Evolutionary conservation across 35 echinoderm and acorn worm genomes (phyloP).

Genomic region (Diadema setosum): DNA sequence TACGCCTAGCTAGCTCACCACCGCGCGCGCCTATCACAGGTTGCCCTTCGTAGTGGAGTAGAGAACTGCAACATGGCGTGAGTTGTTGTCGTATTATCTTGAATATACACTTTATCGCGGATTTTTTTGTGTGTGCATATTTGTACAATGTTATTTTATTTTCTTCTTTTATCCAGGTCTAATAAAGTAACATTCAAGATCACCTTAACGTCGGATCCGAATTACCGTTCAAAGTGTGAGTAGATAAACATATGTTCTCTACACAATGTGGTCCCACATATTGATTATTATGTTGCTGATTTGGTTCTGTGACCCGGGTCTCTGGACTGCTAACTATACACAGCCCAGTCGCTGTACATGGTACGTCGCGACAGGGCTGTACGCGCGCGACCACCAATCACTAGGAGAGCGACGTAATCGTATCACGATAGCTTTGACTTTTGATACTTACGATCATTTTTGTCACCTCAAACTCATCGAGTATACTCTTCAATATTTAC

Average conservation of each 20-base stretch:
- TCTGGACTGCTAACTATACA: neutral
- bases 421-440: neutral
- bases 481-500: no score
- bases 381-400: neutral
- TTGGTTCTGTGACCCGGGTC: neutral
- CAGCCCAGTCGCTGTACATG: neutral
- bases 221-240: conserved; percentile 98
- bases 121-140: neutral
- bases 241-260: conserved; percentile 3
- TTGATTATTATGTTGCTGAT: neutral
- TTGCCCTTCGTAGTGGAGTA: neutral
- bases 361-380: no score
- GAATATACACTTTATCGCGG: neutral
- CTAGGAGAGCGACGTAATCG: neutral
- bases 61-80: neutral
- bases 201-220: conserved; percentile 94
- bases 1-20: neutral
- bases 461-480: no score
- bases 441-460: neutral
- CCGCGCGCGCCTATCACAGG: neutral
- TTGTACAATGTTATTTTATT: neutral
- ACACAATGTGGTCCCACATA: neutral
- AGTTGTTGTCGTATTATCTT: neutral
- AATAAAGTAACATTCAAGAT: conserved; percentile 99
- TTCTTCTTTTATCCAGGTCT: conserved; percentile 52